phyloP scores from a whole-genome alignment of 2,888 invertebrate species.

The Drosophila eohydei region DNA sequence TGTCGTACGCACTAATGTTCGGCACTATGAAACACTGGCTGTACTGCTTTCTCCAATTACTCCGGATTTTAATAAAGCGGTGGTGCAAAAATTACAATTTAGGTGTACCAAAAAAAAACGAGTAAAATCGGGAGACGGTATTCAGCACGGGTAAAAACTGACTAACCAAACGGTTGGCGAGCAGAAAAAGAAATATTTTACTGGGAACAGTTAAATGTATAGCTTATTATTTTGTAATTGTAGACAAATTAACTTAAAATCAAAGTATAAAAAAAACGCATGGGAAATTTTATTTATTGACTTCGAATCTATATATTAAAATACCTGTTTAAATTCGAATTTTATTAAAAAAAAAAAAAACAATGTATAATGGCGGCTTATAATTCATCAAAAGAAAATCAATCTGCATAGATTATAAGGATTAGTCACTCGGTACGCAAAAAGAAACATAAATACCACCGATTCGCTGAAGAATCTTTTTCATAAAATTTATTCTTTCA shows the following conservation, averaged over 20 bases:
- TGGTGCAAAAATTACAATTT: conserved; percentile 85
- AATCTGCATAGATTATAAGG: background rate
- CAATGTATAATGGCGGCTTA: conserved; percentile 4
- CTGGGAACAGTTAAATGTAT: conserved; percentile 9
- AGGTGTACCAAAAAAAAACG: conserved; percentile 84
- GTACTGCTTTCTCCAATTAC: conserved; percentile 74
- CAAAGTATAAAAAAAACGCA: conserved; percentile 1
- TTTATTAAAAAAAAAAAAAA: background rate
- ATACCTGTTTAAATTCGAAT: conserved; percentile 6
- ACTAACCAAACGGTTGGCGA: conserved; percentile 36
- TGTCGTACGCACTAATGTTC: conserved; percentile 43
- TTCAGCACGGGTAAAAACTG: conserved; percentile 57
- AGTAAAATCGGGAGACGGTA: conserved; percentile 58
- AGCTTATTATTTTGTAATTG: conserved; percentile 11
- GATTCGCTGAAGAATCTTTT: conserved; percentile 17
- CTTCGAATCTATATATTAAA: conserved; percentile 8
- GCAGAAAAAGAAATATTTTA: conserved; percentile 35
- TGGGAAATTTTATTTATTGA: conserved; percentile 10
- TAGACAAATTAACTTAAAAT: conserved; percentile 2
- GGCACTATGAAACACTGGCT: conserved; percentile 47
- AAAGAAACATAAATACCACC: conserved; percentile 10
- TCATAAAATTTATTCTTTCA: conserved; percentile 5
- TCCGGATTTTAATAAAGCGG: conserved; percentile 67
- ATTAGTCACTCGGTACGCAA: background rate
- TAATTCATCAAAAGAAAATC: conserved; percentile 4